Conservation (phyloP, 1,140 invertebrate species). For the Wiebesia pumilae region DNA sequence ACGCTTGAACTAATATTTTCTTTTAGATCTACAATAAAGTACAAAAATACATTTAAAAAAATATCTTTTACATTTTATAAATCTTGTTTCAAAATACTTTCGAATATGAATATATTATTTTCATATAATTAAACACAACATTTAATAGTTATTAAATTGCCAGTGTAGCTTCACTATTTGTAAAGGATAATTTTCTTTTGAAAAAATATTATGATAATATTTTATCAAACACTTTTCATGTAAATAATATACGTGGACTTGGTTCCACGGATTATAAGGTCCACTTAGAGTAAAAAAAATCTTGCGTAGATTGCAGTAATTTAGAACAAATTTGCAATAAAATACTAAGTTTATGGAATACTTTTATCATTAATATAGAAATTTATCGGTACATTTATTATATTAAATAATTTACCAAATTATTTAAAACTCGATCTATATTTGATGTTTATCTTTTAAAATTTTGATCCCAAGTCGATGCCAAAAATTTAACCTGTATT, state of each 20-base stretch:
- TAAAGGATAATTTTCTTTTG: not conserved
- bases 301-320: not conserved
- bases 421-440: not conserved
- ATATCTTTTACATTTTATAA: too few species aligned
- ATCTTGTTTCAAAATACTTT: too few species aligned
- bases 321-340: not conserved
- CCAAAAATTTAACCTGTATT: not conserved
- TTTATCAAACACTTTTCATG: too few species aligned
- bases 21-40: too few species aligned
- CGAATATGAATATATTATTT: not conserved
- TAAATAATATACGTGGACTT: too few species aligned
- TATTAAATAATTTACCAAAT: not conserved
- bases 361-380: not conserved
- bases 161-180: not conserved
- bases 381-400: not conserved
- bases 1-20: too few species aligned
- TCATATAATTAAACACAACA: not conserved
- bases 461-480: not conserved
- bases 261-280: too few species aligned
- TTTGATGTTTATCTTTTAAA: not conserved
- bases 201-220: not conserved
- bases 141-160: not conserved
- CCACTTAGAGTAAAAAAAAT: too few species aligned
- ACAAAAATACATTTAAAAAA: too few species aligned
- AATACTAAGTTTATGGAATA: constrained; percentile 27